Evolutionary conservation across 2,888 invertebrate species (phyloP).

Genomic region (Corbicula japonica): DNA sequence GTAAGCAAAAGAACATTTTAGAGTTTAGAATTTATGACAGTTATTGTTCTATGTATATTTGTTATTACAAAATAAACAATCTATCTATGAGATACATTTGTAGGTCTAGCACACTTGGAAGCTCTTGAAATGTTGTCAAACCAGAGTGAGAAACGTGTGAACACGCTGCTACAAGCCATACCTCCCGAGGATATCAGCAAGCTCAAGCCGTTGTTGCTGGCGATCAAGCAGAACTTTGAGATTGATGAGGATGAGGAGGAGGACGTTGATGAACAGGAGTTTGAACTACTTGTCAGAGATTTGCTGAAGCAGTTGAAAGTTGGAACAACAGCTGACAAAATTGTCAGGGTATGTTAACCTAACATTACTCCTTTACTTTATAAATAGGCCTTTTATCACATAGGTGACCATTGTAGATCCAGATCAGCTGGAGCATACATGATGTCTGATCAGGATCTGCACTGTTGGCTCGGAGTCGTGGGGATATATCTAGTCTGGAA

Average conservation of each 20-base stretch:
- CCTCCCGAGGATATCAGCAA: slow-evolving; percentile 87
- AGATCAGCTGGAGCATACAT: too few species aligned
- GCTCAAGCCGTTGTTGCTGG: slow-evolving; percentile 92
- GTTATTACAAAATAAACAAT: not conserved
- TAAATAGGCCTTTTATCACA: too few species aligned
- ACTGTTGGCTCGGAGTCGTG: too few species aligned
- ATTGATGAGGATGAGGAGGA: slow-evolving; percentile 77
- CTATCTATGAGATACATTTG: slow-evolving; percentile 3
- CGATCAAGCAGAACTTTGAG: slow-evolving; percentile 90
- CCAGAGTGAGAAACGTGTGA: slow-evolving; percentile 88
- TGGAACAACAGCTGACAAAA: slow-evolving; percentile 88
- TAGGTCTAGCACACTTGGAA: slow-evolving; percentile 93
- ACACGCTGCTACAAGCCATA: slow-evolving; percentile 75
- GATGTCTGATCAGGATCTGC: too few species aligned
- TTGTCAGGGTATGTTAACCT: slow-evolving; percentile 88
- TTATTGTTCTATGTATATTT: not conserved
- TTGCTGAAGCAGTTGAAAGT: slow-evolving; percentile 80
- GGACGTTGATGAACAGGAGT: slow-evolving; percentile 80
- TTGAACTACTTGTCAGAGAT: slow-evolving; percentile 80
- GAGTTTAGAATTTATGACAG: not conserved
- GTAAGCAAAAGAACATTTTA: not conserved
- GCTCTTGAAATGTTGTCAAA: slow-evolving; percentile 96
- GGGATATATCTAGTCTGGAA: too few species aligned
- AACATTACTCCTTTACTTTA: not conserved
- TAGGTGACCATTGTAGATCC: too few species aligned